Percentiles rank a stretch among this genome's conserved stretches.
phyloP scores from a whole-genome alignment of 2,797 vertebrate species.

The Hybognathus amarus region DNA sequence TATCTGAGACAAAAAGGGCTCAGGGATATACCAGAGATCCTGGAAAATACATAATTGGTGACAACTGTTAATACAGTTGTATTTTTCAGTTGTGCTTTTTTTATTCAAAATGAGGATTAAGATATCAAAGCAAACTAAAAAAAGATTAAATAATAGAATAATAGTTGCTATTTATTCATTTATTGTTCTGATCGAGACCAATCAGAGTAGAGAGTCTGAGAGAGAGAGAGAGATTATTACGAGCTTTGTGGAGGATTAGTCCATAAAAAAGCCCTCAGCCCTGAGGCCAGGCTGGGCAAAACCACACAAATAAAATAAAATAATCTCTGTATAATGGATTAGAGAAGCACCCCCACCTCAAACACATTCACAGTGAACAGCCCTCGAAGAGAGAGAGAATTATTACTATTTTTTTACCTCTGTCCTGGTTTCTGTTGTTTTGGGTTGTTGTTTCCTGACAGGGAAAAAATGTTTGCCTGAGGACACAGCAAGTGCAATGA shows the following conservation, averaged over 20 bases:
- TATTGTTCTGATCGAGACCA: conserved; percentile 66
- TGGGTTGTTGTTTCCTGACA: conserved; percentile 18
- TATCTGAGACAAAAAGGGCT: conserved; percentile 20
- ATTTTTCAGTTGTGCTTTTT: not conserved
- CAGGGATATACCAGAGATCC: not conserved
- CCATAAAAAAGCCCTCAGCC: conserved; percentile 77
- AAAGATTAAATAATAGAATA: not conserved
- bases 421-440: conserved; percentile 76
- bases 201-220: conserved; percentile 60
- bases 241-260: conserved; percentile 83
- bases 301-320: conserved; percentile 79
- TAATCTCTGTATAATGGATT: conserved; percentile 76
- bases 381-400: not conserved
- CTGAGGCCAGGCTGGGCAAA: conserved; percentile 70
- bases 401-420: conserved; percentile 52
- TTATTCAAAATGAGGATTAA: not conserved
- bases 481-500: conserved; percentile 78
- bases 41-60: not conserved
- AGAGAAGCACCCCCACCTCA: conserved; percentile 50
- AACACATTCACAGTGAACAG: conserved; percentile 25
- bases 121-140: not conserved
- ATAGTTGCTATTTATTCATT: not conserved
- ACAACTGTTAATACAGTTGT: not conserved
- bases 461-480: conserved; percentile 63
- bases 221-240: conserved; percentile 77